Base-by-base conservation (phyloP, 1,140 invertebrate genomes). In the Sitophilus oryzae region DNA sequence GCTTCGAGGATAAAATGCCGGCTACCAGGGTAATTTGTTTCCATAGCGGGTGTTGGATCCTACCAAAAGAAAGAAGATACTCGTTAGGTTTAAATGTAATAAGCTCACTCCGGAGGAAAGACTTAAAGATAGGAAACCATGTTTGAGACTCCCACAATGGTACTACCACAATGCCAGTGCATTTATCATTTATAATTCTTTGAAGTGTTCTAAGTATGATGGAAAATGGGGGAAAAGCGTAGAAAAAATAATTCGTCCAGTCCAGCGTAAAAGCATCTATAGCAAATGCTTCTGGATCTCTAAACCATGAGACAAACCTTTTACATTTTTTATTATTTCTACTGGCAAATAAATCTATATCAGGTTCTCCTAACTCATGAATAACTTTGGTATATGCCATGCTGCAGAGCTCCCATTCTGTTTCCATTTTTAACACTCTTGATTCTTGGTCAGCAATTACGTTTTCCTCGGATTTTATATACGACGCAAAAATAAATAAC, bases 21-120 rank as follows among this genome's bases (percentile, higher is more conserved):
- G 46, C 53, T 18, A 52, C 38, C 47, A 56, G 53, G 21, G 53
- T 40, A 56, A 56, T 25, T 3, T 56, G n/a, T 18, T 25, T 21
- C 46, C 35, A 56, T 18, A 56, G 30, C 5, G 53, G 46, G 23
- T 56, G 53, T 3, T 16, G 53, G 3, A 23, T n/a, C n/a, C n/a
- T n/a, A n/a, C n/a, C n/a, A n/a, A n/a, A n/a, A n/a, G n/a, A n/a
- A n/a, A n/a, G n/a, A n/a, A n/a, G n/a, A n/a, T n/a, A n/a, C n/a
- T n/a, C n/a, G n/a, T n/a, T n/a, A n/a, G n/a, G n/a, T n/a, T n/a
- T n/a, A n/a, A n/a, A n/a, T n/a, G n/a, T n/a, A n/a, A n/a, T n/a
- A n/a, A n/a, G n/a, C n/a, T n/a, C n/a, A n/a, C n/a, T n/a, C n/a
- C n/a, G n/a, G n/a, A n/a, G n/a, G n/a, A n/a, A n/a, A n/a, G n/a